Evolutionary conservation across 2,113 vertebrate species (phyloP).

Genomic region (Zeus faber): DNA sequence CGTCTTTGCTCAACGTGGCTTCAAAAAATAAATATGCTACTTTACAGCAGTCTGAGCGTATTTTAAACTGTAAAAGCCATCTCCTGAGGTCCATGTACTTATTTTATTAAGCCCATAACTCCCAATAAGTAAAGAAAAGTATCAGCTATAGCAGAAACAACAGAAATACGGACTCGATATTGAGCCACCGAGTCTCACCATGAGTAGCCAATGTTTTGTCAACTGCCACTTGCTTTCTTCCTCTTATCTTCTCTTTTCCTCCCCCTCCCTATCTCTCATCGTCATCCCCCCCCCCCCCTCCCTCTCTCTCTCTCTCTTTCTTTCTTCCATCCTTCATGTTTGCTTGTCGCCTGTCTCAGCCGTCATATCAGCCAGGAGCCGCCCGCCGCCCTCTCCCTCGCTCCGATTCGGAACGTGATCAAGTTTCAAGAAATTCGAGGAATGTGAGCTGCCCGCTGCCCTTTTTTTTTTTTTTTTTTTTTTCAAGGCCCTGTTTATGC

Average conservation of each 20-base stretch:
- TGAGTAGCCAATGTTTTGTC: too few species aligned
- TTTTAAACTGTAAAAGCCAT: too few species aligned
- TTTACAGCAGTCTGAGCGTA: too few species aligned
- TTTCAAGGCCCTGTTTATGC: slow-evolving; percentile 66
- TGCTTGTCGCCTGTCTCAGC: slow-evolving; percentile 6
- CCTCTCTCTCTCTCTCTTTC: slow-evolving; percentile 5
- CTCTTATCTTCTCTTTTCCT: slow-evolving; percentile 10
- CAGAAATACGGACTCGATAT: too few species aligned
- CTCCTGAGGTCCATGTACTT: too few species aligned
- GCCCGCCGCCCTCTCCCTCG: slow-evolving; percentile 20
- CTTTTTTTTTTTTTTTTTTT: too few species aligned
- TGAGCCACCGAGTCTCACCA: too few species aligned
- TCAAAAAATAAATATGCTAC: too few species aligned
- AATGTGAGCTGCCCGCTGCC: slow-evolving; percentile 58
- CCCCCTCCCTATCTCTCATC: not conserved
- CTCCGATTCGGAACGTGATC: slow-evolving; percentile 53
- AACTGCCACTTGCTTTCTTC: slow-evolving; percentile 2
- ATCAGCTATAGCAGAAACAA: too few species aligned
- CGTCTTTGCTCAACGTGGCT: too few species aligned
- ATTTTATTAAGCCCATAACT: too few species aligned
- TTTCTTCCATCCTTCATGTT: not conserved
- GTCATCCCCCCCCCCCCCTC: slow-evolving; percentile 4
- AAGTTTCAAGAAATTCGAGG: slow-evolving; percentile 62
- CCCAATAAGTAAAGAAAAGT: too few species aligned
- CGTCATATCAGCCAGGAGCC: slow-evolving; percentile 41